Evolutionary conservation across 2,888 invertebrate genomes (phyloP), one percentile per base, ranked within the genome.

Genomic region (Nycteola revayana): DNA sequence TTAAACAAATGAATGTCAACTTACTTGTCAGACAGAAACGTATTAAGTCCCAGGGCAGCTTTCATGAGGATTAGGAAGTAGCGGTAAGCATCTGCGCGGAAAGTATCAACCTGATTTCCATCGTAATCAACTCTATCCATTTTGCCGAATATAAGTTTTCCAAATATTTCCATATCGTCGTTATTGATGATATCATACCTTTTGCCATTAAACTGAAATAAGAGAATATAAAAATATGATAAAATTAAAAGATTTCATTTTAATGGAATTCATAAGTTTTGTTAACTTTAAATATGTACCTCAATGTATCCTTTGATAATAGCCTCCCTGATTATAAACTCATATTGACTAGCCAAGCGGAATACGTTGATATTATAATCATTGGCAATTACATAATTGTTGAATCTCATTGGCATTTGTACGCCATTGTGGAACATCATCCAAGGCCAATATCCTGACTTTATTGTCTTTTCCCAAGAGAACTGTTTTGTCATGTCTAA

Each of bases 361-460:
- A 83, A 43, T 1, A 66, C 41, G 9, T 72, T 63, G 22, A 73
- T 41, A 39, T 85, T 77, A 4, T 68, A 49, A 9, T 86, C 75
- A 24, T 62, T 61, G 5, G 73, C 51, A 40, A 83, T 57, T 20
- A 72, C 57, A 34, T 79, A 74, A 60, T 89, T 79, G 63, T 90
- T 85, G 1, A 82, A 73, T 42, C 92, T 87, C 20, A 82, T 78
- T 0, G 91, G 89, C 26, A 90, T 63, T 36, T 90, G 85, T 7
- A 91, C 74, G 28, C 92, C 92, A 47, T 91, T 91, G 60, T 88
- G 85, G 40, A 85, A 69, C 33, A 71, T 67, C 72, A 92, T 64
- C 68, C 90, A 89, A 0, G 92, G 92, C 78, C 90, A 90, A 69
- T 90, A 92, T 43, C 91, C 91, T 31, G 69, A 72, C 38, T 61